Base-by-base conservation (phyloP, 2,113 vertebrate species). In the Chloropsis cyanopogon region DNA sequence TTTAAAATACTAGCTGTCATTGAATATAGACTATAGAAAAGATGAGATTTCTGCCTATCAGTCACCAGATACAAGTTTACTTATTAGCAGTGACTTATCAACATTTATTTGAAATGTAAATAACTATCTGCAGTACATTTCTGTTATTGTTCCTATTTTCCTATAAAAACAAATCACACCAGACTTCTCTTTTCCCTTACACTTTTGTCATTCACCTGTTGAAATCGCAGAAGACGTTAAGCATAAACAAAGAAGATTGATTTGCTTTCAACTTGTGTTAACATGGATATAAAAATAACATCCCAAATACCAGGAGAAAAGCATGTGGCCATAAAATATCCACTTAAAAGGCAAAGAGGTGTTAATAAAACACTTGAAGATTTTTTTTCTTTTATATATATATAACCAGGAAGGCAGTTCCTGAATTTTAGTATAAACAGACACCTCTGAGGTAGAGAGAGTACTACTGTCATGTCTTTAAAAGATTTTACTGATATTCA, bases 231-330 rank as follows among this genome's bases (percentile, higher is more conserved):
- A 90, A 41, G 42, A 90, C 59, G 4, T 85, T 82, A 91, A 89
- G 75, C 86, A 95, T 96, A 95, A 96, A 96, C 92, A 97, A 94
- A 90, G 88, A 96, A 95, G 94, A 97, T 91, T 78, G 92, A 96
- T 96, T 81, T 95, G 65, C 96, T 97, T 96, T 96, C 85, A 96
- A 86, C 96, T 95, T 91, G 92, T 96, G 96, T 96, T 97, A 96
- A 97, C 88, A 95, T 91, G 95, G 93, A 82, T 94, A 96, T 96
- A 96, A 97, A 96, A 96, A 96, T 94, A 97, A 96, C 97, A 97
- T 88, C 87, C 87, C 78, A 92, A 78, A 95, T 91, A 79, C 82
- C 29, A 17, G 53, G 57, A 70, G 54, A 31, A 94, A 95, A 88
- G 33, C 81, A 90, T 75, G 73, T 49, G 86, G 54, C 59, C 90